Evolutionary conservation across 2,797 vertebrate genomes (phyloP), one percentile per base, ranked within the genome.

Genomic region (Acanthis flammea): DNA sequence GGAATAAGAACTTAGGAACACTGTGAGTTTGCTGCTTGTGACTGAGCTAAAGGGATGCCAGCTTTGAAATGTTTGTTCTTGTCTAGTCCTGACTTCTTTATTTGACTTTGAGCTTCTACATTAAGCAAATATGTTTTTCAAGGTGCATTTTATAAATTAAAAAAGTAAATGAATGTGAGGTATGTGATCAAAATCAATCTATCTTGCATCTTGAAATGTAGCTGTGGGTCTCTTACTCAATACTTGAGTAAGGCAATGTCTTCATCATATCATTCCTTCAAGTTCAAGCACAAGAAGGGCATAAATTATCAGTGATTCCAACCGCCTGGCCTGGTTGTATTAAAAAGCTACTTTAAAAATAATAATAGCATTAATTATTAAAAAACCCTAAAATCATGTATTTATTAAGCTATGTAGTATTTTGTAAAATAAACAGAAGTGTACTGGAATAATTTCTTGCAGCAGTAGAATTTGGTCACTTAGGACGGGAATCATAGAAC

Each of bases 121-220:
- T 84, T 72, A 86, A 47, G 24, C 44, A 78, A 84, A 75, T n/a
- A 27, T 8, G 19, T 66, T 92, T 88, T 83, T 70, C 70, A 86
- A 88, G 39, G 35, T 78, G 39, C 35, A 45, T 85, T 93, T 94
- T 70, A 73, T 51, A 93, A 90, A 93, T 93, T 72, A 66, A 84
- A 81, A 17, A 44, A 68, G n/a, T 27, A 80, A 93, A 78, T 65
- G 2, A 90, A 61, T 57, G 39, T 51, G 51, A 88, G 12, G 35
- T 44, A 17, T n/a, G 18, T 27, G 35, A 65, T 65, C 19, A 48
- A 93, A 94, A 37, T 67, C 23, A 60, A 86, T 86, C 67, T 73
- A 58, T 74, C 47, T 80, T 24, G 9, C 42, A 42, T 61, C 65
- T 54, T 78, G 35, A 75, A 90, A 65, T 47, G 22, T 23, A 81